phyloP scores from a whole-genome alignment of 2,797 vertebrate genomes.

The Mormyrus hasselquistii region DNA sequence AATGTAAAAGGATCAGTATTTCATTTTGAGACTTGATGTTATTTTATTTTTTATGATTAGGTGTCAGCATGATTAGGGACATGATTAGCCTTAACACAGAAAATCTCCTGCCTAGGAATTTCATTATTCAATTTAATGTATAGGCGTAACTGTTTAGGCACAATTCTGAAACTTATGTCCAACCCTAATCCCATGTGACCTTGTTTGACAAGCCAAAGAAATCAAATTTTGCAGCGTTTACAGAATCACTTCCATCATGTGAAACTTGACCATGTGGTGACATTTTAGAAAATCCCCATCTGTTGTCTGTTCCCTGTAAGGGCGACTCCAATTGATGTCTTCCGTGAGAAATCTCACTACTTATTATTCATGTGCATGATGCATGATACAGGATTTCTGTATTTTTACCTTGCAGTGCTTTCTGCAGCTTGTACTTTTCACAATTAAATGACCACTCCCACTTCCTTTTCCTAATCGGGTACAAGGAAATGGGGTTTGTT shows the following conservation, averaged over 20 bases:
- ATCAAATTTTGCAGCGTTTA: not conserved
- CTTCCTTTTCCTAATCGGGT: slow-evolving; percentile 53
- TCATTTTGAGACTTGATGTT: not conserved
- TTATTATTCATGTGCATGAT: not conserved
- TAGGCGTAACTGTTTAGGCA: not conserved
- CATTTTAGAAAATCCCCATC: not conserved
- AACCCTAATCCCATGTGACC: not conserved
- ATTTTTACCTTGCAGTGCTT: slow-evolving; percentile 24
- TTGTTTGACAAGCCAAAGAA: not conserved
- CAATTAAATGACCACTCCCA: slow-evolving; percentile 45
- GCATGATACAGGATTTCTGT: not conserved
- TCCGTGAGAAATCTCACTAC: not conserved
- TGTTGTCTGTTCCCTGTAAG: not conserved
- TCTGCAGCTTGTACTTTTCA: slow-evolving; percentile 28
- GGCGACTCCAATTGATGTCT: not conserved
- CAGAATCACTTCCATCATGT: not conserved
- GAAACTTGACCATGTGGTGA: not conserved
- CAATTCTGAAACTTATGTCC: not conserved
- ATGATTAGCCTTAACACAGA: not conserved
- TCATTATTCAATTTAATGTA: not conserved
- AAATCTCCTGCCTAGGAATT: not conserved
- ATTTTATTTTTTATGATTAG: not conserved
- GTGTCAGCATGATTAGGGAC: not conserved
- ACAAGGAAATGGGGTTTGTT: slow-evolving; percentile 60
- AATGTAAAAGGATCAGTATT: not conserved